Evolutionary conservation across 2,113 vertebrate genomes (phyloP), one percentile per base, ranked within the genome.

Genomic region (Melanotaenia duboulayi): DNA sequence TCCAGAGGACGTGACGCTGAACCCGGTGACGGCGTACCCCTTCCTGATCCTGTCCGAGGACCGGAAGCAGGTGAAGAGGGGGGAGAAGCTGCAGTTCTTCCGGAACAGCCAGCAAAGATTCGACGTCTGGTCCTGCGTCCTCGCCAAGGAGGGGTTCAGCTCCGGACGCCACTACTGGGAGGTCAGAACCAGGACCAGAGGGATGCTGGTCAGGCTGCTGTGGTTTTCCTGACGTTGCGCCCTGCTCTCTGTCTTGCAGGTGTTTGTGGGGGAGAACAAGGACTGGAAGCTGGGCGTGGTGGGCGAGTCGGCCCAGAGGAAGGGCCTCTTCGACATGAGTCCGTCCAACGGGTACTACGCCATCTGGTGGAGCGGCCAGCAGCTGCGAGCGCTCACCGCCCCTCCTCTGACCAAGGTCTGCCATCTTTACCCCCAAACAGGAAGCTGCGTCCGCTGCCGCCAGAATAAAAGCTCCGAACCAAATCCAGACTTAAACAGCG

Each of bases 241-340:
- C 51, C 65, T 46, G 52, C 1, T 20, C 4, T 23, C 13, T 49
- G 42, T 76, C 59, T 62, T 32, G 24, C 32, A 78, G 94, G 94
- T 94, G 57, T 86, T 46, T 4, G 93, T 94, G 0, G 90, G 90
- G 0, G 91, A 93, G 10, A 93, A 71, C 25, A 91, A 90, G 58
- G 93, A 94, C 84, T 95, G 94, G 94, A 94, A 94, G 56, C 50
- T 94, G 89, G 94, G 94, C 0, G 91, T 93, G 57, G 86, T 91
- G 24, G 59, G 56, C 0, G 91, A 92, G 61, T 90, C 92, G 0
- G 92, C 92, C 0, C 89, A 91, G 80, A 92, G 90, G 85, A 94
- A 94, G 14, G 94, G 94, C 12, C 83, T 94, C 71, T 94, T 95
- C 1, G 93, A 94, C 73, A 94, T 95, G 93, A 90, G 85, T 9